Evolutionary conservation across 2,797 vertebrate species (phyloP).

Genomic region (Melanotaenia nigrans): DNA sequence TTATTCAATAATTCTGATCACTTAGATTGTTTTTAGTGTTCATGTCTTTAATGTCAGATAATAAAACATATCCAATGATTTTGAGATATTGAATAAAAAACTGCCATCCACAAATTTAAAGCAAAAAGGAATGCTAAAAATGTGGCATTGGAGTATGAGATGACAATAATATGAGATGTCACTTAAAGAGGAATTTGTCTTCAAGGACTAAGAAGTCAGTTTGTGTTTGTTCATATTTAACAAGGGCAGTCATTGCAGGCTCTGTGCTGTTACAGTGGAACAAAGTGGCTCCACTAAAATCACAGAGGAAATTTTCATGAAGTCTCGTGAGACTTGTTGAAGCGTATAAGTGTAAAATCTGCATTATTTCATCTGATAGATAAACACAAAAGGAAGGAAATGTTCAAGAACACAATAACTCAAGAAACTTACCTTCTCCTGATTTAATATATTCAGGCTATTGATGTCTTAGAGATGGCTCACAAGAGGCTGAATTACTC

Average conservation of each 20-base stretch:
- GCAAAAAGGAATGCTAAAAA: not conserved
- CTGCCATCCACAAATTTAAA: not conserved
- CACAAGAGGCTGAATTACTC: not conserved
- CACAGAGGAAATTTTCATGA: not conserved
- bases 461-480: not conserved
- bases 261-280: not conserved
- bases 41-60: not conserved
- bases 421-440: not conserved
- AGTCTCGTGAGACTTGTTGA: not conserved
- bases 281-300: not conserved
- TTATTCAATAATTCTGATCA: conserved; percentile 23
- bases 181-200: not conserved
- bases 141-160: not conserved
- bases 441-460: not conserved
- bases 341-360: not conserved
- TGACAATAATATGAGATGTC: not conserved
- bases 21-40: conserved; percentile 3
- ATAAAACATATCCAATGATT: not conserved
- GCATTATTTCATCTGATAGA: not conserved
- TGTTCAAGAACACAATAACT: not conserved
- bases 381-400: not conserved
- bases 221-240: conserved; percentile 15
- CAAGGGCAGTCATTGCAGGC: not conserved
- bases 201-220: not conserved
- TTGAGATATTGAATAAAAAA: not conserved